A percentile compares a stretch with the other conserved stretches of the same genome.
Conservation (phyloP, 2,888 invertebrate genomes). For the Patella caerulea region DNA sequence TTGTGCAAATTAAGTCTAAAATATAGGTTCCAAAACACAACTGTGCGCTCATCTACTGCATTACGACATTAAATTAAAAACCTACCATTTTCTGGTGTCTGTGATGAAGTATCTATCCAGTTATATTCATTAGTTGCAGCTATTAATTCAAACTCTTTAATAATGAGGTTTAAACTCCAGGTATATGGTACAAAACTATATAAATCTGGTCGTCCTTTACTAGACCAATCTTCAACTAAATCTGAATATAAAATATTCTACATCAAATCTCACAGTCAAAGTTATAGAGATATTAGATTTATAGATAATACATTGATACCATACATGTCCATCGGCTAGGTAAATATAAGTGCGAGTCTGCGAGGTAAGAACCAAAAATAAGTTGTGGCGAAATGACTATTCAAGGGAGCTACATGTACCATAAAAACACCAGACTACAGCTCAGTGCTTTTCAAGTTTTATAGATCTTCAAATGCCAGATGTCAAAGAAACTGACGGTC, state of each 20-base stretch:
- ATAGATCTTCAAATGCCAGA: background rate
- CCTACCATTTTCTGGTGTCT: conserved; percentile 90
- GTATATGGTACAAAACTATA: conserved; percentile 96
- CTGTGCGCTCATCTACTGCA: background rate
- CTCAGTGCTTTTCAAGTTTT: too few species aligned
- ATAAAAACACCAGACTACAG: too few species aligned
- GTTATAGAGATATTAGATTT: too few species aligned
- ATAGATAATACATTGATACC: too few species aligned
- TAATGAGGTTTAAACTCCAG: conserved; percentile 89
- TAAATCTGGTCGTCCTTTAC: conserved; percentile 83
- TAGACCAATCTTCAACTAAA: conserved; percentile 93
- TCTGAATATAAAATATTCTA: conserved; percentile 73
- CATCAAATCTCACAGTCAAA: too few species aligned
- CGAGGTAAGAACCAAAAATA: too few species aligned
- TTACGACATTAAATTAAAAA: conserved; percentile 11
- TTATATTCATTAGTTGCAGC: conserved; percentile 96
- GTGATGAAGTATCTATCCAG: conserved; percentile 98
- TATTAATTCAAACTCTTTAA: conserved; percentile 95
- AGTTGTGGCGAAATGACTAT: too few species aligned
- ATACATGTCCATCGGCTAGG: too few species aligned
- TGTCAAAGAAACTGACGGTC: background rate
- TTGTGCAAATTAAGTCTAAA: background rate
- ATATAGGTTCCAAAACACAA: background rate
- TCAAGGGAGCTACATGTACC: too few species aligned
- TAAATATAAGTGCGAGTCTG: too few species aligned